Conservation (phyloP, 2,888 invertebrate genomes). For the Tetragonula carbonaria region DNA sequence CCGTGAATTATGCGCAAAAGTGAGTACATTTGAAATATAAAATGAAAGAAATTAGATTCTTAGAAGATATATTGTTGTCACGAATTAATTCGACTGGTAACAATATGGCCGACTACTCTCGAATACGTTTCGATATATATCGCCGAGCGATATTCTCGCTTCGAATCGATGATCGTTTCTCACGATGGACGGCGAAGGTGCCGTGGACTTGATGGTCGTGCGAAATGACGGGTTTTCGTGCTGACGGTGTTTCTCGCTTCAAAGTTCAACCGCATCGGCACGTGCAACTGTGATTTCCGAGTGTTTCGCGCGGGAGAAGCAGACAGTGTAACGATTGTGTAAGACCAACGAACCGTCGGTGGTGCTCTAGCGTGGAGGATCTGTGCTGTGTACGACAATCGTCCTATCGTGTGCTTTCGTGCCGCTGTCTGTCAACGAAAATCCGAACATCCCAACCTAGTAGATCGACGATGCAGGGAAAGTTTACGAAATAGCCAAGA, state of each 20-base stretch:
- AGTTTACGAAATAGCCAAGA: background rate
- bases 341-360: slow-evolving; percentile 39
- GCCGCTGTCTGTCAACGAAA: slow-evolving; percentile 58
- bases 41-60: background rate
- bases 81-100: slow-evolving; percentile 13
- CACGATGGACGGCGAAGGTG: slow-evolving; percentile 80
- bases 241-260: slow-evolving; percentile 53
- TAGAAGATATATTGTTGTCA: background rate
- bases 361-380: slow-evolving; percentile 46
- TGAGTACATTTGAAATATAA: background rate
- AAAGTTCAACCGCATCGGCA: slow-evolving; percentile 22
- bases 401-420: slow-evolving; percentile 53
- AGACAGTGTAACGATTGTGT: slow-evolving; percentile 19
- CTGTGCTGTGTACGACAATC: slow-evolving; percentile 57
- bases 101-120: slow-evolving; percentile 52
- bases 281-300: slow-evolving; percentile 19
- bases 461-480: slow-evolving; percentile 8
- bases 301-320: background rate
- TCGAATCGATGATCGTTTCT: slow-evolving; percentile 66
- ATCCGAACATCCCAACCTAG: slow-evolving; percentile 13
- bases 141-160: slow-evolving; percentile 52
- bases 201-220: slow-evolving; percentile 75
- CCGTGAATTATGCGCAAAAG: background rate
- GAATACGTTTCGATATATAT: slow-evolving; percentile 53
- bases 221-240: slow-evolving; percentile 69